These are phyloP conservation scores for Tachina fera DNA, from an alignment of 2,888 invertebrate genomes.

Conservation along the genomic window DNA sequence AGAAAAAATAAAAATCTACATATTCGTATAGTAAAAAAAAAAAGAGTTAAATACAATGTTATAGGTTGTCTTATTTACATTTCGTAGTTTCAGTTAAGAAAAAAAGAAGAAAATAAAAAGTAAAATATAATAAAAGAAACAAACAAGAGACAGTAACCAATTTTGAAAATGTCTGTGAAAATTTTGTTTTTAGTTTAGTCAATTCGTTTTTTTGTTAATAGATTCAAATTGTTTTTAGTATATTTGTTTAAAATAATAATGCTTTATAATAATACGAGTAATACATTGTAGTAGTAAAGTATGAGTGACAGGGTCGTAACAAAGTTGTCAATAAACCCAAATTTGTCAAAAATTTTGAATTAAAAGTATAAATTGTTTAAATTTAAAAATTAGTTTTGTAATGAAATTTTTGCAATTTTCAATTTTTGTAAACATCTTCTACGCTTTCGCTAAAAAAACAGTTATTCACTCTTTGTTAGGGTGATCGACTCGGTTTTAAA, in stretches of 20 bases:
- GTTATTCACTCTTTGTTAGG: too few species aligned
- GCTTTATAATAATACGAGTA: background rate
- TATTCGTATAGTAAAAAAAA: conserved; percentile 14
- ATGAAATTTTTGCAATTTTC: too few species aligned
- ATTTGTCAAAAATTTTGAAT: background rate
- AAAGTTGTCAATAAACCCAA: background rate
- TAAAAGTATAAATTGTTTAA: too few species aligned
- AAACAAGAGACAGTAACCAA: background rate
- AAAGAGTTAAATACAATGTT: conserved; percentile 21
- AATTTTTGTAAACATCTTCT: background rate
- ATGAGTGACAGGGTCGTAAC: background rate
- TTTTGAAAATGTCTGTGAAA: background rate
- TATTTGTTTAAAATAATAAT: conserved; percentile 28
- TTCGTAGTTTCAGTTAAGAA: background rate
- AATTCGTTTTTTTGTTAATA: conserved; percentile 20
- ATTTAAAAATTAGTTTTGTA: background rate
- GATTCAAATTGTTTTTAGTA: background rate
- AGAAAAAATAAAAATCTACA: conserved; percentile 25
- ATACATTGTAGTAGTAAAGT: too few species aligned
- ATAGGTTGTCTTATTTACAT: conserved; percentile 36
- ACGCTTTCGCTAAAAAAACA: too few species aligned
- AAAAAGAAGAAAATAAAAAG: background rate
- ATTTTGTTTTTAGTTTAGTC: background rate
- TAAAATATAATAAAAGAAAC: background rate
- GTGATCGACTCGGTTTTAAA: too few species aligned